Evolutionary conservation across 2,888 invertebrate species (phyloP).

Genomic region (Actias luna): DNA sequence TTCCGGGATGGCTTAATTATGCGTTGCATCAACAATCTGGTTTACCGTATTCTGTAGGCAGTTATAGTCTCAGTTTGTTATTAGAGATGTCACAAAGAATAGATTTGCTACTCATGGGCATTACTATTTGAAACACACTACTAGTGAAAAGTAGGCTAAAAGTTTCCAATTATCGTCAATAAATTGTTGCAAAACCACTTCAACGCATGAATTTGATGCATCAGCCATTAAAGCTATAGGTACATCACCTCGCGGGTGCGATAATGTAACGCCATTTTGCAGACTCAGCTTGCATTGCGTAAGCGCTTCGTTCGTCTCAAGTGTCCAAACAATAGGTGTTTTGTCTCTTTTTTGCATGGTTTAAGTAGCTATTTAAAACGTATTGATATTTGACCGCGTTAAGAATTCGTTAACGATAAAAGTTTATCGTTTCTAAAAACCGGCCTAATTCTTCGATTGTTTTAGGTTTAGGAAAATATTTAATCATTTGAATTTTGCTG

Average conservation of each 20-base stretch:
- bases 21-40: too few species aligned
- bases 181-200: background rate
- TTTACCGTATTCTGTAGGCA: too few species aligned
- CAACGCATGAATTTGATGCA: background rate
- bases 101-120: too few species aligned
- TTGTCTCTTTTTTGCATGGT: background rate
- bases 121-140: too few species aligned
- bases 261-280: background rate
- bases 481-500: slow-evolving; percentile 20
- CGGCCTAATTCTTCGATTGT: slow-evolving; percentile 24
- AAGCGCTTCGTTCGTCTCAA: background rate
- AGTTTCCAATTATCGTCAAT: background rate
- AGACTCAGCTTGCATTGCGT: background rate
- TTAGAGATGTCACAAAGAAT: too few species aligned
- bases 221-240: background rate
- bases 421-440: slow-evolving; percentile 46
- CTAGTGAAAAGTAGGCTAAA: background rate
- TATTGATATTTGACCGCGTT: slow-evolving; percentile 25
- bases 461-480: slow-evolving; percentile 21
- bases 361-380: slow-evolving; percentile 8
- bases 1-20: too few species aligned
- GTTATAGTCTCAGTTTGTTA: too few species aligned
- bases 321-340: background rate
- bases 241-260: background rate
- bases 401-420: slow-evolving; percentile 42